Evolutionary conservation across 1,140 invertebrate genomes (phyloP), one percentile per base, ranked within the genome.

Genomic region (Meteorus sp.): DNA sequence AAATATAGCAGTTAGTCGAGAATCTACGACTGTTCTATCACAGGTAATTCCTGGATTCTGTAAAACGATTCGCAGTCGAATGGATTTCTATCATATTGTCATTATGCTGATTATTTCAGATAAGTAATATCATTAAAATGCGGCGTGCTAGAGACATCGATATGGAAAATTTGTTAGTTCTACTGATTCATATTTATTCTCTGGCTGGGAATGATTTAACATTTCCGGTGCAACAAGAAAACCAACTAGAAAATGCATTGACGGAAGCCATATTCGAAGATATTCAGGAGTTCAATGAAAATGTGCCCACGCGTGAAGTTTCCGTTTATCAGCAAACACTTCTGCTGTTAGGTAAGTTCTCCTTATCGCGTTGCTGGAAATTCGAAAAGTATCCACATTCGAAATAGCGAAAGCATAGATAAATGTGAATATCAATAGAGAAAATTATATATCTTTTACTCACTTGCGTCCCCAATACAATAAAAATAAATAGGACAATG

Each of bases 131-230:
- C 20, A 82, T 87, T 59, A 84, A 82, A 69, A 82, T 78, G 6
- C 77, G 85, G 29, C 74, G 78, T 61, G 79, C 83, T 0, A 76
- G 81, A 53, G 80, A 81, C 39, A 65, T 88, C 0, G 72, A 82
- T 0, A 73, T 87, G 47, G 85, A 86, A 58, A 84, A 84, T 67
- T 73, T 89, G 2, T 68, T 89, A 3, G 79, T 82, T 3, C 69
- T 89, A 8, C 68, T 88, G 5, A 79, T 86, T 15, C 79, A 85
- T 66, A 71, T 87, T n/a, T 88, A 86, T 63, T 84, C 86, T 1
- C 67, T 88, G 1, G 81, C 78, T 57, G 86, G 85, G 2, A 82
- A 77, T 1, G 83, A 85, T 60, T 80, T 85, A 17, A 71, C 75
- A 3, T 85, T 86, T 67, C 75, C 82, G 7, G 61, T 72, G 6